phyloP scores from a whole-genome alignment of 2,113 vertebrate species.

The Pteronura brasiliensis region DNA sequence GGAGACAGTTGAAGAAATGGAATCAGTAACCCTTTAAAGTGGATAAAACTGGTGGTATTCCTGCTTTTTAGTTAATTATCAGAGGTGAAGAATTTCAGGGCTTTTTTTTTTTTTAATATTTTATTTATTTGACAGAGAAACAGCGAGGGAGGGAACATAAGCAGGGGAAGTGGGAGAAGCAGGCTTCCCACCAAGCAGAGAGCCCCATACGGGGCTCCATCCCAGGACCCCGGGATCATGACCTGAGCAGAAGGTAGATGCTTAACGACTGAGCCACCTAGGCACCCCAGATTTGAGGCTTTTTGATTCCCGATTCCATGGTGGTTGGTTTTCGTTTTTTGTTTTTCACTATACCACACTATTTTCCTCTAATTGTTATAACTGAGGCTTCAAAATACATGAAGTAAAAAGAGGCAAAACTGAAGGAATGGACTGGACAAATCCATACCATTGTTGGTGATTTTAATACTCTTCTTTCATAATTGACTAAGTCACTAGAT shows the following conservation, averaged over 20 bases:
- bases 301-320: neutral
- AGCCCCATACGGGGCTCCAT: too few relatives aligned
- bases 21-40: conserved; percentile 1
- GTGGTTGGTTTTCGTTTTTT: neutral
- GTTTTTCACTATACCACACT: neutral
- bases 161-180: too few relatives aligned
- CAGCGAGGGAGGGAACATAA: too few relatives aligned
- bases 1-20: neutral
- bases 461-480: conserved; percentile 17
- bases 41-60: neutral
- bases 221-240: too few relatives aligned
- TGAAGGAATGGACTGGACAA: neutral
- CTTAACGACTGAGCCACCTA: too few relatives aligned
- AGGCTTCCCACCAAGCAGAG: too few relatives aligned
- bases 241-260: too few relatives aligned
- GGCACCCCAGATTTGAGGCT: neutral
- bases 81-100: neutral
- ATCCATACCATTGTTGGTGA: neutral
- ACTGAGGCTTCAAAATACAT: neutral
- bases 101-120: too few relatives aligned
- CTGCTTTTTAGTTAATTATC: neutral
- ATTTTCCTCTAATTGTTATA: neutral
- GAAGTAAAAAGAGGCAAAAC: conserved; percentile 1
- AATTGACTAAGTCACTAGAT: conserved; percentile 10
- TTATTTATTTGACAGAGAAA: too few relatives aligned